A percentile compares a stretch with the other conserved stretches of the same genome.
These are phyloP conservation scores for Pangasius larnaudii DNA, from an alignment of 2,797 vertebrate genomes.

Conservation along the genomic window DNA sequence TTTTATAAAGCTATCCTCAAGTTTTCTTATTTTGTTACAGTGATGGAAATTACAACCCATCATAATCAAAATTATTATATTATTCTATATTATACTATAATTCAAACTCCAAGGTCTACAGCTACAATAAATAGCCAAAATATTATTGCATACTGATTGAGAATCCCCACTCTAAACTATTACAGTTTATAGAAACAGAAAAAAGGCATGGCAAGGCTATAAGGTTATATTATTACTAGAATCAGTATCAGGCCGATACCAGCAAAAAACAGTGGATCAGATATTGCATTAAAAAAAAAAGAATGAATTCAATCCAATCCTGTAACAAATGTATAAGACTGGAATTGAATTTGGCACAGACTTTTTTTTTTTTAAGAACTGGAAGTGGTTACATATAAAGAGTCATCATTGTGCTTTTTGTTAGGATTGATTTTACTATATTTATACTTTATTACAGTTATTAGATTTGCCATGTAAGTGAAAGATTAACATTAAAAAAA, in stretches of 20 bases:
- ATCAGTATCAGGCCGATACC: background rate
- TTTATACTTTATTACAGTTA: background rate
- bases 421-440: background rate
- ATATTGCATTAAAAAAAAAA: background rate
- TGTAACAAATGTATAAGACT: background rate
- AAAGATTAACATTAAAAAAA: background rate
- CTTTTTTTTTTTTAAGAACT: background rate
- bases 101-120: background rate
- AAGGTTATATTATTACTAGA: background rate
- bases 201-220: background rate
- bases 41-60: background rate
- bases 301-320: background rate
- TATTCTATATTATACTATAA: background rate
- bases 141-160: background rate
- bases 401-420: background rate
- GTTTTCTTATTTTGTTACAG: background rate
- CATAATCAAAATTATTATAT: background rate
- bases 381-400: background rate
- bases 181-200: background rate
- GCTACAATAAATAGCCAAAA: background rate
- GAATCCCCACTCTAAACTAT: background rate
- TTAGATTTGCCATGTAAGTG: background rate
- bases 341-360: background rate
- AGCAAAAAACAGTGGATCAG: background rate
- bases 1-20: background rate